Conservation (phyloP, 2,797 vertebrate species). For the Chelidonichthys spinosus region DNA sequence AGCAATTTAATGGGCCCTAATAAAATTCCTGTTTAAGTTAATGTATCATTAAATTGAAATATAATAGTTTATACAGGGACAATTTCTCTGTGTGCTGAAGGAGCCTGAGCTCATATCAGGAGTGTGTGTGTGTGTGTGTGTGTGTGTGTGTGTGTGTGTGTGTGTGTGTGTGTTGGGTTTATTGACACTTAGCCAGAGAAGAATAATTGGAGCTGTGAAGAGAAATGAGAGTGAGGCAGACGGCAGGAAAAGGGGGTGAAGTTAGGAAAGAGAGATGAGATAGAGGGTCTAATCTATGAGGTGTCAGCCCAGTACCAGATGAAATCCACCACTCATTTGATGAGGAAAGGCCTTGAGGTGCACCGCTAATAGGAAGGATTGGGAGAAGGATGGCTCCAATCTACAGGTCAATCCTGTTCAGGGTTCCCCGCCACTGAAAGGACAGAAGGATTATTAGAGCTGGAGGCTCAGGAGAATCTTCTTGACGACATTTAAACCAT, state of each 20-base stretch:
- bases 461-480: conserved; percentile 30
- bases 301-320: conserved; percentile 72
- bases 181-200: conserved; percentile 72
- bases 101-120: conserved; percentile 35
- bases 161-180: conserved; percentile 46
- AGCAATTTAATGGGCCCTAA: conserved; percentile 65
- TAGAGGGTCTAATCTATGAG: conserved; percentile 71
- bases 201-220: conserved; percentile 72
- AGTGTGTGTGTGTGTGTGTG: conserved; percentile 18
- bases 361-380: conserved; percentile 69
- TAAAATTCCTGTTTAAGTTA: conserved; percentile 73
- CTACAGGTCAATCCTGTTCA: conserved; percentile 66
- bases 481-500: conserved; percentile 14
- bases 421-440: conserved; percentile 43
- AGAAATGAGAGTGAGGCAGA: conserved; percentile 58
- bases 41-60: conserved; percentile 76
- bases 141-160: conserved; percentile 8
- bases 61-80: conserved; percentile 56
- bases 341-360: conserved; percentile 70
- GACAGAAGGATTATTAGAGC: conserved; percentile 53
- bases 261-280: conserved; percentile 57
- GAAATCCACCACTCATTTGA: conserved; percentile 72
- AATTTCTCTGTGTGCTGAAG: conserved; percentile 57
- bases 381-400: conserved; percentile 73
- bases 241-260: conserved; percentile 43